A percentile compares a stretch with the other conserved stretches of the same genome.
phyloP scores from a whole-genome alignment of 2,888 invertebrate species.

The Ariolimax columbianus region DNA sequence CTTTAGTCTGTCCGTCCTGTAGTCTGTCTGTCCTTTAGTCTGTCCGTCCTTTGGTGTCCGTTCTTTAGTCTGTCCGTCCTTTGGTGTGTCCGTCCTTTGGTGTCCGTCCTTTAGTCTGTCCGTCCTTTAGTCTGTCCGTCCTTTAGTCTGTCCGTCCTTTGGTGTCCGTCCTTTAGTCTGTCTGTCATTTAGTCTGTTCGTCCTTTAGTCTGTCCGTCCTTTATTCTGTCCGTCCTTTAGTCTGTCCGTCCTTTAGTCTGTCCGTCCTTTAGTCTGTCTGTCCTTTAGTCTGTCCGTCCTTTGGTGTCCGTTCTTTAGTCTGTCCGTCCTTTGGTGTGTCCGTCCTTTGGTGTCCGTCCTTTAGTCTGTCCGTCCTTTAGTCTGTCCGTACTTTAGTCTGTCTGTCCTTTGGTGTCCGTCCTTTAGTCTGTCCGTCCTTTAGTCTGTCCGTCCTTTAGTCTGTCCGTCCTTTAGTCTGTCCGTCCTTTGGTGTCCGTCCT shows the following conservation, averaged over 20 bases:
- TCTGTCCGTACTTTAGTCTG: background rate
- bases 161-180: background rate
- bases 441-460: no score
- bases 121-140: no score
- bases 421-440: no score
- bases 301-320: background rate
- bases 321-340: background rate
- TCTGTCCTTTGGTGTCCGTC: no score
- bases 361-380: background rate
- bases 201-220: conserved; percentile 16
- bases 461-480: background rate
- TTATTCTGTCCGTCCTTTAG: background rate
- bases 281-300: conserved; percentile 27
- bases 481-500: background rate
- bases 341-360: background rate
- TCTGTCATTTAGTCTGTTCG: background rate
- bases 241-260: conserved; percentile 5
- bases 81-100: no score
- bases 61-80: no score
- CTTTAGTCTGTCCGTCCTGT: background rate
- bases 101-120: no score
- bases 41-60: no score
- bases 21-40: background rate
- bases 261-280: conserved; percentile 18
- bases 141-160: no score